Conservation (phyloP, 2,888 invertebrate genomes). For the Nebria brevicollis region DNA sequence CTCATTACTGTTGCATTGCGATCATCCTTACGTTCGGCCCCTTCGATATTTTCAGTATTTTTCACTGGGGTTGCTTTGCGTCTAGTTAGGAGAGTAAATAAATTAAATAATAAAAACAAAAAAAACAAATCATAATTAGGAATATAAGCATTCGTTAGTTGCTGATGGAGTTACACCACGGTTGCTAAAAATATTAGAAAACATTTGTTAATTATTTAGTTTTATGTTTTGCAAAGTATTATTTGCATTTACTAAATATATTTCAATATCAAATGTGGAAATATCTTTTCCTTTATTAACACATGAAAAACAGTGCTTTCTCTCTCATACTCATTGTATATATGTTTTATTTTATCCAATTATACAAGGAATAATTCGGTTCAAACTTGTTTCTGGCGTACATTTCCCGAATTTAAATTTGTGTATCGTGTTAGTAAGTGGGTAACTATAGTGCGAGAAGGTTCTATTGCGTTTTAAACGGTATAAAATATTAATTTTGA, state of each 20-base stretch:
- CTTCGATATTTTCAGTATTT: slow-evolving; percentile 88
- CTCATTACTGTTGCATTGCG: slow-evolving; percentile 90
- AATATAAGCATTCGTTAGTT: slow-evolving; percentile 8
- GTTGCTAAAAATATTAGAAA: neutral
- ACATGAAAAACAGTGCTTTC: too few relatives aligned
- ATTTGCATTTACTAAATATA: slow-evolving; percentile 49
- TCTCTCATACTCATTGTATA: too few relatives aligned
- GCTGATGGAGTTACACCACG: neutral
- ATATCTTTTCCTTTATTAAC: too few relatives aligned
- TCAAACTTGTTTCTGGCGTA: too few relatives aligned
- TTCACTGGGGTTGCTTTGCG: slow-evolving; percentile 87
- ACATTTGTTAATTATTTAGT: neutral
- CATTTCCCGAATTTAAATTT: too few relatives aligned
- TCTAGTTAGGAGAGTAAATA: slow-evolving; percentile 61
- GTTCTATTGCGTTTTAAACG: too few relatives aligned
- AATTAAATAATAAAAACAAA: slow-evolving; percentile 37
- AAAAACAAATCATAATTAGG: slow-evolving; percentile 16
- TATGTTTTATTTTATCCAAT: too few relatives aligned
- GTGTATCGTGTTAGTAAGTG: too few relatives aligned
- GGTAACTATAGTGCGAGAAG: too few relatives aligned
- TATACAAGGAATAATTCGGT: too few relatives aligned
- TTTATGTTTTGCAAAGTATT: neutral
- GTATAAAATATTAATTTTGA: too few relatives aligned
- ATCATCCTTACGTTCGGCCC: slow-evolving; percentile 86
- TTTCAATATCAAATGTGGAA: slow-evolving; percentile 13